A percentile compares a stretch with the other conserved stretches of the same genome.
Evolutionary conservation across 2,888 invertebrate species (phyloP).

Genomic region (Meteorus cinctellus): DNA sequence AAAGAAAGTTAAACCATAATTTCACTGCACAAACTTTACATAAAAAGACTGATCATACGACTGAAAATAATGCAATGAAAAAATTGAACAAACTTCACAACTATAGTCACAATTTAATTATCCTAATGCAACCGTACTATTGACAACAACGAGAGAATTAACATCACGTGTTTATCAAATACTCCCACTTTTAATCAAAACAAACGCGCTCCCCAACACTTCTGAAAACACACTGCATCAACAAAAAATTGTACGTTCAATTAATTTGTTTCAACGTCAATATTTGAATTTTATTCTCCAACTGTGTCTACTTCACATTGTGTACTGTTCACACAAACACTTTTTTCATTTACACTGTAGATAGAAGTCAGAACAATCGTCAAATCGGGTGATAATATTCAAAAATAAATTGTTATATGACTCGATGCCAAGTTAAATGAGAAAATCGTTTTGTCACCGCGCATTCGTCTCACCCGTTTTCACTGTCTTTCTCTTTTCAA

Average conservation of each 20-base stretch:
- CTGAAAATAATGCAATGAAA: neutral
- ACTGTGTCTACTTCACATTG: no score
- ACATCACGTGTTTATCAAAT: neutral
- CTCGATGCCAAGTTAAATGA: neutral
- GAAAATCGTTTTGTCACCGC: constrained; percentile 4
- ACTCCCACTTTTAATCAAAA: neutral
- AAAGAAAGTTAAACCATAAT: neutral
- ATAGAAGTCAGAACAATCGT: no score
- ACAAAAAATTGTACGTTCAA: no score
- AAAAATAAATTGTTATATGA: neutral
- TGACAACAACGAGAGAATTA: neutral
- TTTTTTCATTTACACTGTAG: no score
- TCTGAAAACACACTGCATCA: neutral
- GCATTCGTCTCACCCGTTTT: neutral
- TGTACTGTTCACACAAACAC: no score
- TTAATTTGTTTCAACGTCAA: no score
- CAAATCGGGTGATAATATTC: no score
- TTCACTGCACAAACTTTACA: neutral
- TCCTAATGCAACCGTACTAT: neutral
- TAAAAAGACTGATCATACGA: neutral
- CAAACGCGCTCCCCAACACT: neutral
- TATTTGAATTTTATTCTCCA: no score
- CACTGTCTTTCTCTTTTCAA: constrained; percentile 16
- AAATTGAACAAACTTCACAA: neutral
- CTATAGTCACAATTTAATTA: neutral